Conservation (phyloP, 2,797 vertebrate genomes). For the Cercopithecus neglectus region DNA sequence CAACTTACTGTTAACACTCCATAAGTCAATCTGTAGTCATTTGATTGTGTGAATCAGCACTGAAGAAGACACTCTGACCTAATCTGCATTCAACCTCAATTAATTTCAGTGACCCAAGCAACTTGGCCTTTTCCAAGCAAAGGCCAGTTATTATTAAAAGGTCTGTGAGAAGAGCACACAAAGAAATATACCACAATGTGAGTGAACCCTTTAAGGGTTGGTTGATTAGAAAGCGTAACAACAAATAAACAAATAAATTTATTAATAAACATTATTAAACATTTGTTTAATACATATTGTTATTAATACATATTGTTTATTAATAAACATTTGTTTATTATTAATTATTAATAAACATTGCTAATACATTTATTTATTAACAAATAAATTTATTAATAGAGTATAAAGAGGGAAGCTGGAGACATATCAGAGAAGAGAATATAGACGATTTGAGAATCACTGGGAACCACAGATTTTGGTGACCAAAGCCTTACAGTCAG, state of each 20-base stretch:
- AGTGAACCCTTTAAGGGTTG: neutral
- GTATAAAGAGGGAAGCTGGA: neutral
- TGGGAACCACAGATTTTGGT: neutral
- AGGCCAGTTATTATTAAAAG: neutral
- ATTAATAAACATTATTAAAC: neutral
- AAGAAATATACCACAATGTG: neutral
- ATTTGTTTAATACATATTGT: too few species aligned
- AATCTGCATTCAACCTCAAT: neutral
- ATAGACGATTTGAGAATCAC: neutral
- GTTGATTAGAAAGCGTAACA: neutral
- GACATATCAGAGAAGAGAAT: neutral
- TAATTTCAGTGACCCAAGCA: rapidly evolving
- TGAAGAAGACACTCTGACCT: neutral
- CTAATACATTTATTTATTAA: too few species aligned
- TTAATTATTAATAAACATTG: too few species aligned
- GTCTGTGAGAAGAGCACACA: neutral
- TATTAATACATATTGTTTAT: too few species aligned
- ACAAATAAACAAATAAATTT: neutral
- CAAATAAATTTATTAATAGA: neutral
- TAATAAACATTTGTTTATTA: too few species aligned
- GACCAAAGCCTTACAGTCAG: neutral
- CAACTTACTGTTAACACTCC: neutral
- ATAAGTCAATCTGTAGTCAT: neutral
- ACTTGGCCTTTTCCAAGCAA: neutral
- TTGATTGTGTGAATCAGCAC: neutral